These are phyloP conservation scores for Heloderma charlesbogerti DNA, from an alignment of 2,113 vertebrate species.

Conservation along the genomic window DNA sequence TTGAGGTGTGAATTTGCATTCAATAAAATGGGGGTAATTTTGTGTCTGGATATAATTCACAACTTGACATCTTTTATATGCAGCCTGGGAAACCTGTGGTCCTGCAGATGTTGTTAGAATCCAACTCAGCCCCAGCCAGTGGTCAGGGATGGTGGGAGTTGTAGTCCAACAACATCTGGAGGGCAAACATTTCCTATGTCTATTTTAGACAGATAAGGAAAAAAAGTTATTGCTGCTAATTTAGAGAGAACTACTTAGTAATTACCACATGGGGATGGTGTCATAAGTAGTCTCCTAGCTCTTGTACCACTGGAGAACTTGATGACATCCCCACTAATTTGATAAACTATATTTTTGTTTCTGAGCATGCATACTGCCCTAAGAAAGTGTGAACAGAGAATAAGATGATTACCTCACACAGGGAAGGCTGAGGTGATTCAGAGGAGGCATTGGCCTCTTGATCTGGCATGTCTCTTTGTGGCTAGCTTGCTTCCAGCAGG, in stretches of 20 bases:
- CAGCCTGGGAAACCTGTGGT: neutral
- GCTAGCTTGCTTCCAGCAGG: neutral
- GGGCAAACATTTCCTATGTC: neutral
- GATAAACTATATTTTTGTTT: neutral
- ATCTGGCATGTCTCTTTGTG: neutral
- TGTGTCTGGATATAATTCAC: neutral
- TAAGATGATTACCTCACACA: neutral
- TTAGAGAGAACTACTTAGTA: neutral
- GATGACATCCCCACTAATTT: neutral
- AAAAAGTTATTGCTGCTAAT: neutral
- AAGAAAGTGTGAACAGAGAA: neutral
- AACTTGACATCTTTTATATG: neutral
- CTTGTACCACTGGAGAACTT: neutral
- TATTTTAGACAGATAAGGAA: neutral
- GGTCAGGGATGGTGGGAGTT: neutral
- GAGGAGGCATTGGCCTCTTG: neutral
- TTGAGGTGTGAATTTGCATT: neutral
- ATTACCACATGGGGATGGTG: neutral
- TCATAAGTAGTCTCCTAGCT: neutral
- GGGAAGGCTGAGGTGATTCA: neutral
- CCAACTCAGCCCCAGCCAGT: neutral
- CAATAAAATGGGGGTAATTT: neutral
- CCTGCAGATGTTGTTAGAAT: neutral
- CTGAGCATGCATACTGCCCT: neutral
- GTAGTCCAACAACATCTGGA: neutral